A percentile compares a stretch with the other conserved stretches of the same genome.
Evolutionary conservation across 2,113 vertebrate genomes (phyloP).

Genomic region (Struthio camelus): DNA sequence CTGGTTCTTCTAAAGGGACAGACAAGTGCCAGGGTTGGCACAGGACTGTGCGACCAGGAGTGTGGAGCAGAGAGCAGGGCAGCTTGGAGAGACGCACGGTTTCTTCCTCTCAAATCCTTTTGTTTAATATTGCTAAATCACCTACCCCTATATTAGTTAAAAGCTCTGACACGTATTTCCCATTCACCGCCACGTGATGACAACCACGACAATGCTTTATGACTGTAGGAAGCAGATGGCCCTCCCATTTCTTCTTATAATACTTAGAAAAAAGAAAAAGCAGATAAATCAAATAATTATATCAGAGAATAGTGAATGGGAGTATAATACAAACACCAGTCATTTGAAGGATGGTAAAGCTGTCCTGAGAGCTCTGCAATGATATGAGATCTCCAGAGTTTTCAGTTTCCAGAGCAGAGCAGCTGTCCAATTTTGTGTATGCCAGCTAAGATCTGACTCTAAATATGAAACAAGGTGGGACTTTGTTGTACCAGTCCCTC

Average conservation of each 20-base stretch:
- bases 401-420: not conserved
- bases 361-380: not conserved
- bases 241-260: not conserved
- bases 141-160: not conserved
- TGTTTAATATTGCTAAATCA: not conserved
- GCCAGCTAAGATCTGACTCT: not conserved
- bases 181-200: not conserved
- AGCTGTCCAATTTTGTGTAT: not conserved
- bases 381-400: not conserved
- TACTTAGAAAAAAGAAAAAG: not conserved
- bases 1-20: not conserved
- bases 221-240: not conserved
- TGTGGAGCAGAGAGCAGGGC: not conserved
- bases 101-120: not conserved
- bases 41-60: not conserved
- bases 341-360: not conserved
- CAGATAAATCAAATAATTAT: not conserved
- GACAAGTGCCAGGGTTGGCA: not conserved
- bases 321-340: not conserved
- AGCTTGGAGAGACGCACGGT: not conserved
- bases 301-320: not conserved
- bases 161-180: not conserved
- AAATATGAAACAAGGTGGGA: not conserved
- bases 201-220: not conserved
- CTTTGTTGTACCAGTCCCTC: conserved; percentile 14